Base-by-base conservation (phyloP, 2,888 invertebrate species). In the Lordiphosa andalusiaca region DNA sequence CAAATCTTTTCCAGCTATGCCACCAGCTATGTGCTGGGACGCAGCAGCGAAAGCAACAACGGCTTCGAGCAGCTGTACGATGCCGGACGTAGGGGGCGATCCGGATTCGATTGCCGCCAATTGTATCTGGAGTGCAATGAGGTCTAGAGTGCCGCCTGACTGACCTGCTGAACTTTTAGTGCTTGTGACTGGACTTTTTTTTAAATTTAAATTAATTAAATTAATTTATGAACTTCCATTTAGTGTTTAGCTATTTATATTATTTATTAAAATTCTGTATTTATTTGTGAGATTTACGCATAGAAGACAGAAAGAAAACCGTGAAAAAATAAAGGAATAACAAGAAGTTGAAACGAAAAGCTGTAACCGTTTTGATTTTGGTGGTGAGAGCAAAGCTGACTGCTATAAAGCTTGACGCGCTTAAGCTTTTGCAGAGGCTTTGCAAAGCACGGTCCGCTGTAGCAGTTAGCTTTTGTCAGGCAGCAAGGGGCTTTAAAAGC, bases 91-190 rank as follows among this genome's bases (percentile, higher is more conserved):
- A 92, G 94, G 71, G 97, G 97, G 58, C 93, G 97, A 87, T 94
- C 89, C 30, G 96, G 96, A 46, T 93, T 95, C 75, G 95, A 96
- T 88, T 97, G 97, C 87, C 93, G 94, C 87, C 93, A 95, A 86
- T 91, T 95, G 72, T 97, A 95, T 90, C 91, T 95, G 82, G 93
- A 95, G 89, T 97, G 97, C 90, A 96, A 96, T 90, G 96, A 96
- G 91, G 94, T 95, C 89, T 96, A 93, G 92, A 71, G 33, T 40
- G 42, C 2, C 13, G 53, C 23, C n/a, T n/a, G 42, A 23, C 21
- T 30, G 16, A n/a, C 16, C 19, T 21, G 36, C 30, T 30, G 42
- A 37, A 42, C 53, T 39, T 47, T 55, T 58, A 73, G 64, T 67
- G 68, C 67, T 59, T 58, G 35, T 42, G 67, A 74, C 75, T 83